A percentile compares a stretch with the other conserved stretches of the same genome.
phyloP scores from a whole-genome alignment of 2,797 vertebrate genomes.

The Remorina albescens region DNA sequence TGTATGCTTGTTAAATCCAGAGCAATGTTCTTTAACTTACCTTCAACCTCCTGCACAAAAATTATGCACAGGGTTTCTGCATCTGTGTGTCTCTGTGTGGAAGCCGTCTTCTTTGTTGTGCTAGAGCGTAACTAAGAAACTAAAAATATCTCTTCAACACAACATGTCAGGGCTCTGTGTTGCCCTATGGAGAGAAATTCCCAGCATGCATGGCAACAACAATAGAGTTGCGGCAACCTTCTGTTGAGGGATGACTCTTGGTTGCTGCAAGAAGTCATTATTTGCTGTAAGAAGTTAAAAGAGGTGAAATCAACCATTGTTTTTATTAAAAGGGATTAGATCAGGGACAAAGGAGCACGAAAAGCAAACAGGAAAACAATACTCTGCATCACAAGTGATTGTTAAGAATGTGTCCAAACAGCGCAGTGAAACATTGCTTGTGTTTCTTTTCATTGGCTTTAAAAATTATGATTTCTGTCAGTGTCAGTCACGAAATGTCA shows the following conservation, averaged over 20 bases:
- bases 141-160: conserved; percentile 67
- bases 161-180: conserved; percentile 60
- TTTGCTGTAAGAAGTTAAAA: conserved; percentile 55
- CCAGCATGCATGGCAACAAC: conserved; percentile 70
- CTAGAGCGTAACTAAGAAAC: conserved; percentile 56
- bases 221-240: conserved; percentile 56
- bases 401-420: conserved; percentile 2
- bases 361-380: conserved; percentile 14
- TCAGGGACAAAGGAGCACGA: conserved; percentile 17
- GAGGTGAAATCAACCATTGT: conserved; percentile 47
- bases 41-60: conserved; percentile 14
- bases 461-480: not conserved
- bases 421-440: not conserved
- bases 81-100: conserved; percentile 29
- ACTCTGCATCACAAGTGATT: conserved; percentile 8
- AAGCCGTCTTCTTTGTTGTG: conserved; percentile 32
- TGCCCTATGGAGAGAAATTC: conserved; percentile 65
- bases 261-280: conserved; percentile 47
- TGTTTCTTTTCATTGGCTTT: not conserved
- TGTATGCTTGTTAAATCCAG: conserved; percentile 8
- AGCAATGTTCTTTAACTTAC: conserved; percentile 27
- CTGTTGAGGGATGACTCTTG: conserved; percentile 46
- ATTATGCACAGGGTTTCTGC: conserved; percentile 26
- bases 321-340: conserved; percentile 26
- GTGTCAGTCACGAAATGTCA: not conserved